phyloP scores from a whole-genome alignment of 2,113 vertebrate species.

The Elachura formosa region DNA sequence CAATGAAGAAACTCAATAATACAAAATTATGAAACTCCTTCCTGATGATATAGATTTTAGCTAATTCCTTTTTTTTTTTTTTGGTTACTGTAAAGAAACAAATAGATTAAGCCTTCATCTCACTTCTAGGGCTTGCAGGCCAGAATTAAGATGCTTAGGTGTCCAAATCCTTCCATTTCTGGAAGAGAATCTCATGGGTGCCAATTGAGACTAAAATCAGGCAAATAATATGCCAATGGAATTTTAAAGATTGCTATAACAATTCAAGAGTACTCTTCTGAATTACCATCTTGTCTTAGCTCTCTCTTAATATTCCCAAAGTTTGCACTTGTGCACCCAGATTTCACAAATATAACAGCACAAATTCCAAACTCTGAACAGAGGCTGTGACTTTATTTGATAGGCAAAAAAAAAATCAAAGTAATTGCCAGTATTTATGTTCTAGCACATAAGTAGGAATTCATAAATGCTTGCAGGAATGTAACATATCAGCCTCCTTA shows the following conservation, averaged over 20 bases:
- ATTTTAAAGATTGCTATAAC: background rate
- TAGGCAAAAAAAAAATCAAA: background rate
- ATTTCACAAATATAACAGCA: background rate
- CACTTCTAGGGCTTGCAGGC: background rate
- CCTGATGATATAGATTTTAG: background rate
- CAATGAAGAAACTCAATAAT: background rate
- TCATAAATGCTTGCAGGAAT: constrained; percentile 1
- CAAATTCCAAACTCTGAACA: background rate
- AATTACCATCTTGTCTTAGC: background rate
- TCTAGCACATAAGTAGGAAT: background rate
- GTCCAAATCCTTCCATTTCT: background rate
- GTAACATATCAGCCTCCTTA: background rate
- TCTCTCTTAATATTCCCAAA: background rate
- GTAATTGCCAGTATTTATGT: background rate
- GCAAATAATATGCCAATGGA: background rate
- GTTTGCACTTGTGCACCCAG: background rate
- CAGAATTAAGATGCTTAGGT: background rate
- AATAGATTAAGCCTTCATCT: background rate
- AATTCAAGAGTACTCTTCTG: background rate
- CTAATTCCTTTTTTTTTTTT: background rate
- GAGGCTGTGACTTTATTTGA: background rate
- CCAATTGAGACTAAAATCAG: background rate
- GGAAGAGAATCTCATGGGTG: background rate
- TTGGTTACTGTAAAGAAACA: background rate
- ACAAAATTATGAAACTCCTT: background rate